Evolutionary conservation across 2,888 invertebrate genomes (phyloP).

Genomic region (Apomyelois bistriatella): DNA sequence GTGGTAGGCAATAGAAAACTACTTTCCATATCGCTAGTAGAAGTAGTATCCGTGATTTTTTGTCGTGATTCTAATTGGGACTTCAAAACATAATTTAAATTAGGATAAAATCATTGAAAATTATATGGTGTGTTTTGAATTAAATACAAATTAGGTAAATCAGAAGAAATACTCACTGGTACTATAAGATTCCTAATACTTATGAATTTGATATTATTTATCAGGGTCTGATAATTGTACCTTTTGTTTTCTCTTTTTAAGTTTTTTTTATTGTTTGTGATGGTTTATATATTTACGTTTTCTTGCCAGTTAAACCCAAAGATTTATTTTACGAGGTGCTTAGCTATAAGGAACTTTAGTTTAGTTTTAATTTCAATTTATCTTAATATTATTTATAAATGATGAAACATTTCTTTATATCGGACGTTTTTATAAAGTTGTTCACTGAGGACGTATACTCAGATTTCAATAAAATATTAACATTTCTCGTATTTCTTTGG

Average conservation of each 20-base stretch:
- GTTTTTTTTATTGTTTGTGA: conserved; percentile 49
- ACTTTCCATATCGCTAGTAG: neutral
- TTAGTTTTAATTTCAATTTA: conserved; percentile 17
- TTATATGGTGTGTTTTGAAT: too few relatives aligned
- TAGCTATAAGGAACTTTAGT: conserved; percentile 27
- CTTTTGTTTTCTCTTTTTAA: conserved; percentile 38
- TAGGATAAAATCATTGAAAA: too few relatives aligned
- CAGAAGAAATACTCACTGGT: conserved; percentile 19
- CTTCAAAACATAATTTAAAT: too few relatives aligned
- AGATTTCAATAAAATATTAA: too few relatives aligned
- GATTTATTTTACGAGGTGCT: conserved; percentile 54
- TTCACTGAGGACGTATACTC: too few relatives aligned
- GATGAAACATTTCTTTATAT: too few relatives aligned
- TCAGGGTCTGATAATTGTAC: conserved; percentile 47
- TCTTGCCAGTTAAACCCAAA: conserved; percentile 69
- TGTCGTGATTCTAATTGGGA: too few relatives aligned
- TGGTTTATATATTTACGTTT: conserved; percentile 36
- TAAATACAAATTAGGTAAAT: conserved; percentile 11
- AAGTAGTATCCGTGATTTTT: too few relatives aligned
- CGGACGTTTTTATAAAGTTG: too few relatives aligned
- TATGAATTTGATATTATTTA: conserved; percentile 51
- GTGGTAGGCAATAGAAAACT: conserved; percentile 5
- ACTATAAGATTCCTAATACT: conserved; percentile 27
- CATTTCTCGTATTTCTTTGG: too few relatives aligned
- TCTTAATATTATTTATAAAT: neutral